These are phyloP conservation scores for Pachycephala philippinensis DNA, from an alignment of 2,113 vertebrate species.

Conservation along the genomic window DNA sequence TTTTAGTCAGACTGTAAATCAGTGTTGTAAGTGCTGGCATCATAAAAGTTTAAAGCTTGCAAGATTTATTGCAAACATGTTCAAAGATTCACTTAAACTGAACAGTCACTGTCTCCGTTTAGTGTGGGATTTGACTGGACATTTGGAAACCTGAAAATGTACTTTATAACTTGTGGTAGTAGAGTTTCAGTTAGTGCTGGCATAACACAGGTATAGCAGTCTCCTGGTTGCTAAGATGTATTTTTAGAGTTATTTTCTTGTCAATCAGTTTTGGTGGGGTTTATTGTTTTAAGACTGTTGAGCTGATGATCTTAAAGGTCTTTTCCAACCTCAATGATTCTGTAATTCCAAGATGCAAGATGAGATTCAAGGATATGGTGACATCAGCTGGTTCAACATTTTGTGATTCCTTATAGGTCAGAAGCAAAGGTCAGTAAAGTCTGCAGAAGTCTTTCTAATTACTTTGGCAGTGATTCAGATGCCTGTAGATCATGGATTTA, in stretches of 20 bases:
- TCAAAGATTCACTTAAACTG: neutral
- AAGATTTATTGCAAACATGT: neutral
- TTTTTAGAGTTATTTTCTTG: neutral
- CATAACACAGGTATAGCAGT: neutral
- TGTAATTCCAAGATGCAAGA: fast-evolving
- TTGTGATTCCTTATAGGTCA: neutral
- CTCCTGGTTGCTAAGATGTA: neutral
- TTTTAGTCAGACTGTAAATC: conserved; percentile 25
- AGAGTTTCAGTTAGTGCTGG: neutral
- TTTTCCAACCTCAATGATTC: neutral
- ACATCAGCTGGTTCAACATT: neutral
- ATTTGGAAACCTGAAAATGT: neutral
- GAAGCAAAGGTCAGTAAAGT: neutral
- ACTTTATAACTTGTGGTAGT: neutral
- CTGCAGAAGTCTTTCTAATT: neutral
- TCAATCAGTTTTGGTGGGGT: neutral
- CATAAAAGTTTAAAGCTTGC: neutral
- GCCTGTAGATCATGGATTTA: neutral
- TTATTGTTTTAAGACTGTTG: neutral
- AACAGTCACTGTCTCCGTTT: neutral
- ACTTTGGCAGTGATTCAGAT: neutral
- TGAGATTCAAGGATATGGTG: neutral
- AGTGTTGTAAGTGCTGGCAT: neutral
- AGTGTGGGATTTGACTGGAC: neutral
- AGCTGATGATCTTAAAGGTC: neutral